Conservation (phyloP, 2,797 vertebrate species). For the Acipenser oxyrinchus region DNA sequence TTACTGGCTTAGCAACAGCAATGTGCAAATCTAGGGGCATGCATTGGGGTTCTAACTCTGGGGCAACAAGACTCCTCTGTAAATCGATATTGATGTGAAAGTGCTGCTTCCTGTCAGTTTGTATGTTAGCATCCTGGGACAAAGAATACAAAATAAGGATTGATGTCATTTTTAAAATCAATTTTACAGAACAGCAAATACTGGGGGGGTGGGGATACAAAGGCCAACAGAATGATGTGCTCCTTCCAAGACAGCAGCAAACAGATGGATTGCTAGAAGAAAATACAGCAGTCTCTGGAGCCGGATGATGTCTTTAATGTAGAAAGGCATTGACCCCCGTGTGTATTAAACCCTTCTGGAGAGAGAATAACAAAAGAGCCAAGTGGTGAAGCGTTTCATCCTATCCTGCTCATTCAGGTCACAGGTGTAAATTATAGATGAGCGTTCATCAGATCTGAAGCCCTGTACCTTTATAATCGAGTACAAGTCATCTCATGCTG, state of each 20-base stretch:
- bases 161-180: no score
- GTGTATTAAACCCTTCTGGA: neutral
- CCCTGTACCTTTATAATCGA: neutral
- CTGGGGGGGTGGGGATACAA: no score
- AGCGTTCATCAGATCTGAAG: neutral
- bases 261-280: neutral
- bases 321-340: neutral
- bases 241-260: neutral
- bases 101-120: no score
- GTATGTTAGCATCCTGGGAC: no score
- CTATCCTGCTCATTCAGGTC: neutral
- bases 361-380: neutral
- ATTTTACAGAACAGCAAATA: no score
- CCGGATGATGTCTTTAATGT: neutral
- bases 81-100: no score
- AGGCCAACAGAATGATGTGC: neutral
- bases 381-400: neutral
- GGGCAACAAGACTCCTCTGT: no score
- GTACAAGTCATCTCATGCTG: neutral
- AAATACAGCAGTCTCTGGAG: neutral
- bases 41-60: no score
- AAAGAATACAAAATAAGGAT: no score
- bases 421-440: neutral
- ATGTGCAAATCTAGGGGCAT: no score
- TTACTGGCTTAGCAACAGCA: no score